Conservation (phyloP, 2,113 vertebrate genomes). For the Empidonax alnorum region DNA sequence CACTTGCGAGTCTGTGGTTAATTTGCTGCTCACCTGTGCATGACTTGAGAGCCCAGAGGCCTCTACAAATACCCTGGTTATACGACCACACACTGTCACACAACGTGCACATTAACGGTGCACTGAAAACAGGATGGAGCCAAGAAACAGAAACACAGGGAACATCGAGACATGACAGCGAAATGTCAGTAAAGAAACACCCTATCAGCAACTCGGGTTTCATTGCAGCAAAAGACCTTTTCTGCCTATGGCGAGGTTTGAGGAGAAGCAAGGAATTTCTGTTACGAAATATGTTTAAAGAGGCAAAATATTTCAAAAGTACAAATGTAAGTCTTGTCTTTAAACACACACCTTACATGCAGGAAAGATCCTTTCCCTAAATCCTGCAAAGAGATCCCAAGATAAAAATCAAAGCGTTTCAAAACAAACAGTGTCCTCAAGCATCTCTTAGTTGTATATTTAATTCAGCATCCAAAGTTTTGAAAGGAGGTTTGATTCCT, state of each 20-base stretch:
- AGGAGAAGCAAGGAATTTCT: neutral
- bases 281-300: neutral
- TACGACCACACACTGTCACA: neutral
- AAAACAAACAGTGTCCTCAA: neutral
- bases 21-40: neutral
- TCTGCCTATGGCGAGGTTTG: neutral
- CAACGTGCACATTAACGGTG: neutral
- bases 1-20: neutral
- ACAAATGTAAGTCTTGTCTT: neutral
- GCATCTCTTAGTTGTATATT: neutral
- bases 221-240: neutral
- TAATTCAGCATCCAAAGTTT: conserved; percentile 37
- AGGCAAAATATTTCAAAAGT: neutral
- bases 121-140: neutral
- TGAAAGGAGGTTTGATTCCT: neutral
- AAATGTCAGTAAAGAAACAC: neutral
- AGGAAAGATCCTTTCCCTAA: neutral
- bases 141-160: neutral
- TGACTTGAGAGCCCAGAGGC: neutral
- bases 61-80: neutral
- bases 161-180: neutral
- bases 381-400: neutral
- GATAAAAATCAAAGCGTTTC: neutral
- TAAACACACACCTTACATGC: neutral
- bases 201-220: fast-evolving